These are phyloP conservation scores for Salvelinus fontinalis DNA, from an alignment of 2,113 vertebrate species.

Conservation along the genomic window DNA sequence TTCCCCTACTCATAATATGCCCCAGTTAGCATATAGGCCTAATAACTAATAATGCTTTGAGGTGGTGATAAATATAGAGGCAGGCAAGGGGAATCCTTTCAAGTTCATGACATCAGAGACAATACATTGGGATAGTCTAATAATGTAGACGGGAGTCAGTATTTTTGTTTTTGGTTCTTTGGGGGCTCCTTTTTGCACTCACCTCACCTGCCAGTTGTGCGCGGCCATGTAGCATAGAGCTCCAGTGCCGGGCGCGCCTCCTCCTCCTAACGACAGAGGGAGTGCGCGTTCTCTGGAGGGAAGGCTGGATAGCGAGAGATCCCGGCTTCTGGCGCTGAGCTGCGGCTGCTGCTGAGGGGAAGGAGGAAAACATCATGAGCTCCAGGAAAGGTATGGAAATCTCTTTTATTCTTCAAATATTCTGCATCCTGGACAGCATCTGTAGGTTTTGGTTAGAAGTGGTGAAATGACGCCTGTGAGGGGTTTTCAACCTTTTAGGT, in stretches of 20 bases:
- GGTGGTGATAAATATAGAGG: too few relatives aligned
- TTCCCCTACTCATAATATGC: too few relatives aligned
- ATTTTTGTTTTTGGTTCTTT: too few relatives aligned
- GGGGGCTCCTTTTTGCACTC: too few relatives aligned
- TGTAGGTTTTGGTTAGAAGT: not conserved
- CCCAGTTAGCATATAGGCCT: too few relatives aligned
- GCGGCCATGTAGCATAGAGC: not conserved
- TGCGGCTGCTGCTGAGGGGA: conserved; percentile 59
- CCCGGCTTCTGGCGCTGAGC: conserved; percentile 60
- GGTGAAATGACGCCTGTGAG: conserved; percentile 17
- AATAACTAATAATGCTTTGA: too few relatives aligned
- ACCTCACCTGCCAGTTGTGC: not conserved
- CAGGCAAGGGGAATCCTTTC: too few relatives aligned
- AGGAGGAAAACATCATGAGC: conserved; percentile 80
- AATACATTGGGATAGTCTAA: too few relatives aligned
- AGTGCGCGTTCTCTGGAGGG: conserved; percentile 49
- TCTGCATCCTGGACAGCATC: not conserved
- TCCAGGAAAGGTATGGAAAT: conserved; percentile 85
- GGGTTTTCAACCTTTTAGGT: conserved; percentile 1
- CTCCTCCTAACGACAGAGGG: conserved; percentile 53
- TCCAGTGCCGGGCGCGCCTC: conserved; percentile 24
- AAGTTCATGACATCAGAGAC: too few relatives aligned
- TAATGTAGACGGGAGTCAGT: too few relatives aligned
- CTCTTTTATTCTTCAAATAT: conserved; percentile 2
- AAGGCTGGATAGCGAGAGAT: conserved; percentile 38